phyloP scores from a whole-genome alignment of 2,113 vertebrate genomes.

The Tenebrosternarchus preto region DNA sequence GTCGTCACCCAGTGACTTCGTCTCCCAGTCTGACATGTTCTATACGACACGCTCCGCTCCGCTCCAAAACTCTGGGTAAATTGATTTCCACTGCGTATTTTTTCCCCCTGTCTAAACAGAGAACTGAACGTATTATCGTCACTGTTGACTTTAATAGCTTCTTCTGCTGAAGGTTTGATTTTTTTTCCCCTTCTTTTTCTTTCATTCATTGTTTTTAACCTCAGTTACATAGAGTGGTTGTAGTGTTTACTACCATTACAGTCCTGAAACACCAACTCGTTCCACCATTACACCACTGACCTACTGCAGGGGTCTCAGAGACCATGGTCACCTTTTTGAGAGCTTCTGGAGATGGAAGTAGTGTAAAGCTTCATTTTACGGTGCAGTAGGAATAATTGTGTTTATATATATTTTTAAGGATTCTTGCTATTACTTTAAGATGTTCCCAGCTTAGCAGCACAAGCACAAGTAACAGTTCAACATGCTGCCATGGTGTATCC shows the following conservation, averaged over 20 bases:
- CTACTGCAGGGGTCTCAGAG: too few species aligned
- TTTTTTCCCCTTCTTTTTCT: neutral
- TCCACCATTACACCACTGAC: neutral
- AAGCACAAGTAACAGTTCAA: too few species aligned
- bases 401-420: too few species aligned
- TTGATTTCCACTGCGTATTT: conserved; percentile 52
- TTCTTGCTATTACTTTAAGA: too few species aligned
- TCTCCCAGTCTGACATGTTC: conserved; percentile 66
- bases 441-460: too few species aligned
- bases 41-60: conserved; percentile 54
- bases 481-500: too few species aligned
- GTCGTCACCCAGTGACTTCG: conserved; percentile 73
- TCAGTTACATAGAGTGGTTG: conserved; percentile 10
- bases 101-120: conserved; percentile 48
- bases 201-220: neutral
- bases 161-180: neutral
- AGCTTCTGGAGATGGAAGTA: too few species aligned
- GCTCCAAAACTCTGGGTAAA: conserved; percentile 44
- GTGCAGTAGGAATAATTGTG: too few species aligned
- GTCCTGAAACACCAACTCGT: neutral
- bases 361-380: too few species aligned
- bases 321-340: too few species aligned
- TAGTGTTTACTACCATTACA: neutral
- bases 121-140: conserved; percentile 49
- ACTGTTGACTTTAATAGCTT: conserved; percentile 46